Evolutionary conservation across 2,888 invertebrate genomes (phyloP), one percentile per base, ranked within the genome.

Genomic region (Caenorhabditis virilis): DNA sequence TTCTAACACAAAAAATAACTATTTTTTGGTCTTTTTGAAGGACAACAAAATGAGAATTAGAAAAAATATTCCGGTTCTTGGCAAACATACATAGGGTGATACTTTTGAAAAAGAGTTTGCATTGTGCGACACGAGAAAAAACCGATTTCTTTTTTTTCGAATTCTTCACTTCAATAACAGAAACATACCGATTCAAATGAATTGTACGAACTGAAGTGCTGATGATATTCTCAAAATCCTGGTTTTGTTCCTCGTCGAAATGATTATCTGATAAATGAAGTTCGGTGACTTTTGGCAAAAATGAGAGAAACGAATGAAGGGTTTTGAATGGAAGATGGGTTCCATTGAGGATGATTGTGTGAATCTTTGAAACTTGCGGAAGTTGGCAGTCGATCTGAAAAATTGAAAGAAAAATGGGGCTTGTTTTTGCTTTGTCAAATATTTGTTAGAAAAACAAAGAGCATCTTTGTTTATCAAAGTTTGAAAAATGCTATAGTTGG

Each of bases 311-410:
- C 33, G 60, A 59, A 41, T 70, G 54, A 20, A 77, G 60, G 15
- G 68, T 54, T 22, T 63, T 52, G 33, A 72, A 54, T n/a, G 69
- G 62, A 4, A 74, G 61, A 68, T 74, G 62, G 23, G 74, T 77
- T 33, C 77, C 77, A 45, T 74, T 77, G 22, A 77, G 69, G 35
- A 77, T 67, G 36, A 76, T 56, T 35, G 74, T 73, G 43, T 65
- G 57, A 26, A 76, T 45, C 6, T 51, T 51, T 1, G 66, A 68
- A 25, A 73, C 56, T 23, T 35, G n/a, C 20, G 73, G 70, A 16
- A 70, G 36, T 20, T 65, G 54, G n/a, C 56, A 36, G 26, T 66
- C 61, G 18, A 63, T 54, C 66, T 69, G 59, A 63, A 11, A 38
- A 49, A 38, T 9, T 4, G 2, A 18, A 18, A 3, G 6, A 38